phyloP scores from a whole-genome alignment of 2,888 invertebrate species.

The Rhaphigaster nebulosa region DNA sequence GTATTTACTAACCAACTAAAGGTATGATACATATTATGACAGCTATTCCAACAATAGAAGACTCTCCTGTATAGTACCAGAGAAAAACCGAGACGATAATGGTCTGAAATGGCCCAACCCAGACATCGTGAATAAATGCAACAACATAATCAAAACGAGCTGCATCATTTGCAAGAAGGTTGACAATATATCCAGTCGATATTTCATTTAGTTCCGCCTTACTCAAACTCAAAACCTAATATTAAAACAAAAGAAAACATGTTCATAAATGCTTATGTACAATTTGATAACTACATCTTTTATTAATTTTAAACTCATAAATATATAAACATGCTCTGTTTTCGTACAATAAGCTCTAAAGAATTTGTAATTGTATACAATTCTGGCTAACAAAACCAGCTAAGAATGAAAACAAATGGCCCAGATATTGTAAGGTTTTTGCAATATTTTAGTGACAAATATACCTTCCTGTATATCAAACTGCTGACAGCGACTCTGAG shows the following conservation, averaged over 20 bases:
- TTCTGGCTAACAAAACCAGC: too few species aligned
- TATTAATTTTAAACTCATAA: neutral
- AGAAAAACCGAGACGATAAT: conserved; percentile 69
- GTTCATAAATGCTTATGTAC: too few species aligned
- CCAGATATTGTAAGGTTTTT: too few species aligned
- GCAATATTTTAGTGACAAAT: conserved; percentile 68
- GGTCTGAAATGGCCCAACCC: conserved; percentile 72
- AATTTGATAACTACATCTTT: too few species aligned
- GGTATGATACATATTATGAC: conserved; percentile 64
- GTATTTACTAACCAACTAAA: conserved; percentile 64
- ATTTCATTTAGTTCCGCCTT: conserved; percentile 71
- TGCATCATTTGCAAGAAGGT: conserved; percentile 74
- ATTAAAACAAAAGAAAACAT: neutral
- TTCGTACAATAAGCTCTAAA: too few species aligned
- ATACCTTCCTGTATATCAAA: conserved; percentile 89
- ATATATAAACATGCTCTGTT: neutral
- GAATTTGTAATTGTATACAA: too few species aligned
- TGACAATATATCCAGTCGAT: conserved; percentile 74
- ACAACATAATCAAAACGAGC: conserved; percentile 72
- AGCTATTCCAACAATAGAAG: conserved; percentile 65
- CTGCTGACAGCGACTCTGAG: conserved; percentile 86
- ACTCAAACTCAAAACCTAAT: conserved; percentile 68
- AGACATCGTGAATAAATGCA: conserved; percentile 72
- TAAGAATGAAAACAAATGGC: too few species aligned
- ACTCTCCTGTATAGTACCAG: conserved; percentile 64